A percentile compares a stretch with the other conserved stretches of the same genome.
Evolutionary conservation across 2,888 invertebrate species (phyloP).

Genomic region (Dimorphilus gyrociliatus): DNA sequence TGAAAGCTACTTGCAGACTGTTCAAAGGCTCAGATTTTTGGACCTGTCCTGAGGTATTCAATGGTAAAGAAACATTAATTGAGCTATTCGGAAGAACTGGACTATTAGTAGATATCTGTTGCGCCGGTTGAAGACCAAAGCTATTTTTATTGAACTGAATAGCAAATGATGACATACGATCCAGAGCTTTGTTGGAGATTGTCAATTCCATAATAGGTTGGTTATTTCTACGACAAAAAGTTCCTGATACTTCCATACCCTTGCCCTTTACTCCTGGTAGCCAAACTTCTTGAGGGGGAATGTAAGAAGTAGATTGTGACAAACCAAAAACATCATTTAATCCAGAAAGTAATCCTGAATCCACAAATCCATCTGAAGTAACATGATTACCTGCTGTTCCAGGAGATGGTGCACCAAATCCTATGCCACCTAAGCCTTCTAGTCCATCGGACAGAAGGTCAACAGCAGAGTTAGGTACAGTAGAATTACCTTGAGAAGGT

Average conservation of each 20-base stretch:
- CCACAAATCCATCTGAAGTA: no score
- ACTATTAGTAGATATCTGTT: slow-evolving; percentile 59
- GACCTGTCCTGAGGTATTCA: slow-evolving; percentile 72
- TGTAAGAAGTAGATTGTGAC: slow-evolving; percentile 45
- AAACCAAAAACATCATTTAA: slow-evolving; percentile 15
- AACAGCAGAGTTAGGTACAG: background rate
- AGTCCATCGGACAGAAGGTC: slow-evolving; percentile 3
- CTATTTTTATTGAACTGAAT: slow-evolving; percentile 96
- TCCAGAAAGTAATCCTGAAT: no score
- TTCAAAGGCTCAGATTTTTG: slow-evolving; percentile 94
- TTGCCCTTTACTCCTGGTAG: slow-evolving; percentile 79
- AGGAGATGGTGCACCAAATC: no score
- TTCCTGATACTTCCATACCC: slow-evolving; percentile 85
- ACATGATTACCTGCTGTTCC: no score
- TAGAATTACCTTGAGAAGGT: background rate
- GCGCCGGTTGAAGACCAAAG: slow-evolving; percentile 76
- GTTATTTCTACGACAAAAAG: slow-evolving; percentile 60
- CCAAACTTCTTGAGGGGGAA: slow-evolving; percentile 77
- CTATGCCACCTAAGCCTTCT: slow-evolving; percentile 12
- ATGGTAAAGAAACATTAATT: slow-evolving; percentile 56
- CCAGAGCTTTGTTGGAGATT: slow-evolving; percentile 93
- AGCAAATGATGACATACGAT: slow-evolving; percentile 85
- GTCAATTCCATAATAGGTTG: slow-evolving; percentile 87
- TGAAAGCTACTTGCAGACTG: slow-evolving; percentile 90
- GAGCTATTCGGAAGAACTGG: slow-evolving; percentile 61